phyloP scores from a whole-genome alignment of 2,113 vertebrate species.

The Scolopax mira region DNA sequence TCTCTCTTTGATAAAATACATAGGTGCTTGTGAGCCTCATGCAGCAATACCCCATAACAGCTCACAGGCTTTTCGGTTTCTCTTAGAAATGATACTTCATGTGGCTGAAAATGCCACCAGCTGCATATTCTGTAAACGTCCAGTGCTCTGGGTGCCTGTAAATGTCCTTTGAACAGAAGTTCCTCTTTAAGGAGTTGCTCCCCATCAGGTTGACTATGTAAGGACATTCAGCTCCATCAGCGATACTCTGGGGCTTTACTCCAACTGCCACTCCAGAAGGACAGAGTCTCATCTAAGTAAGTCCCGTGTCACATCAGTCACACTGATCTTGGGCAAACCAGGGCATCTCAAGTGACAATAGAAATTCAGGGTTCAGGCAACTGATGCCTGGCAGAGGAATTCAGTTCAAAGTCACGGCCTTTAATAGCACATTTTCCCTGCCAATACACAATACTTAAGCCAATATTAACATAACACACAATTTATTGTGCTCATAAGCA shows the following conservation, averaged over 20 bases:
- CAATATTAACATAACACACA: background rate
- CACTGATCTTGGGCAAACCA: background rate
- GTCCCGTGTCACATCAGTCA: background rate
- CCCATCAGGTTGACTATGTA: background rate
- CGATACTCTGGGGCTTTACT: background rate
- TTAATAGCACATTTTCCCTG: background rate
- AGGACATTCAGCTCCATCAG: background rate
- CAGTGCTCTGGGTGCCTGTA: background rate
- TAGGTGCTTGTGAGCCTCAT: background rate
- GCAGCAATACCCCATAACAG: background rate
- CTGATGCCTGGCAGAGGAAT: background rate
- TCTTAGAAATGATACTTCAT: background rate
- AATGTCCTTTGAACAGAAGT: background rate
- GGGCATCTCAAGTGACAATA: background rate
- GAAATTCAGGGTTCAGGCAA: background rate
- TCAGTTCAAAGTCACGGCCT: fast-evolving
- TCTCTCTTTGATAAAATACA: background rate
- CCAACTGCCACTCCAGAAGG: background rate
- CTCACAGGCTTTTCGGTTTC: background rate
- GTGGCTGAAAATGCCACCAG: background rate
- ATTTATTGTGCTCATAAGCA: background rate
- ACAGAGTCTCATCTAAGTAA: background rate
- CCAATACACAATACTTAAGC: background rate
- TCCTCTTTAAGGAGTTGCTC: background rate
- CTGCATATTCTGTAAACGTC: background rate